Evolutionary conservation across 2,888 invertebrate genomes (phyloP).

Genomic region (Pachycephus smyrnensis): DNA sequence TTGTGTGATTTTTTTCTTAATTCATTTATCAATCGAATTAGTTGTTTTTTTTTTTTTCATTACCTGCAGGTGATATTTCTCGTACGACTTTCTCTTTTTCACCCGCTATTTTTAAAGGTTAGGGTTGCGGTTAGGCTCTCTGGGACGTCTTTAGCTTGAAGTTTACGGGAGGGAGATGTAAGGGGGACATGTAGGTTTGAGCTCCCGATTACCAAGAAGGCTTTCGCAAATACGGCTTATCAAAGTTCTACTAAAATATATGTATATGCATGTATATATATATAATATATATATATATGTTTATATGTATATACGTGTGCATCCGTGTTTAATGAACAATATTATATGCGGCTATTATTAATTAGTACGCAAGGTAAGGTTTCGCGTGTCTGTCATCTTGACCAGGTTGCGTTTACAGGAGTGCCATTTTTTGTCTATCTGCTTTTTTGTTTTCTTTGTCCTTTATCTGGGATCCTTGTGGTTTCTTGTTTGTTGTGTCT

Average conservation of each 20-base stretch:
- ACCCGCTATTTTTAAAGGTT: not conserved
- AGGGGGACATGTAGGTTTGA: too few species aligned
- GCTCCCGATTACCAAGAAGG: slow-evolving; percentile 30
- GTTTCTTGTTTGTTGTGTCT: too few species aligned
- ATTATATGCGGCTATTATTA: slow-evolving; percentile 60
- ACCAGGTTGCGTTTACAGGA: too few species aligned
- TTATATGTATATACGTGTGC: slow-evolving; percentile 34
- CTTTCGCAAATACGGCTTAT: slow-evolving; percentile 40
- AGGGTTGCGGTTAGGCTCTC: too few species aligned
- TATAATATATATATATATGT: slow-evolving; percentile 28
- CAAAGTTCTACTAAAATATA: slow-evolving; percentile 65
- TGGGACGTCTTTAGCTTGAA: too few species aligned
- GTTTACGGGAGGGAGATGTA: too few species aligned
- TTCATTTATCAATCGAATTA: slow-evolving; percentile 32
- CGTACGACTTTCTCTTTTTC: not conserved
- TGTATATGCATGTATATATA: slow-evolving; percentile 46
- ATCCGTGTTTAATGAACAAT: slow-evolving; percentile 53
- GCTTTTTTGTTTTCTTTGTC: too few species aligned
- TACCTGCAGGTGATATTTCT: not conserved
- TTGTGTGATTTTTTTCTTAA: not conserved
- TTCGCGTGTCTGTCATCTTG: not conserved
- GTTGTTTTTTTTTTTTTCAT: slow-evolving; percentile 7
- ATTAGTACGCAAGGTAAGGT: slow-evolving; percentile 28
- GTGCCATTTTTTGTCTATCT: too few species aligned
- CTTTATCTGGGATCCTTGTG: too few species aligned